These are phyloP conservation scores for Dromiciops gliroides DNA, from an alignment of 2,113 vertebrate species.

Conservation along the genomic window DNA sequence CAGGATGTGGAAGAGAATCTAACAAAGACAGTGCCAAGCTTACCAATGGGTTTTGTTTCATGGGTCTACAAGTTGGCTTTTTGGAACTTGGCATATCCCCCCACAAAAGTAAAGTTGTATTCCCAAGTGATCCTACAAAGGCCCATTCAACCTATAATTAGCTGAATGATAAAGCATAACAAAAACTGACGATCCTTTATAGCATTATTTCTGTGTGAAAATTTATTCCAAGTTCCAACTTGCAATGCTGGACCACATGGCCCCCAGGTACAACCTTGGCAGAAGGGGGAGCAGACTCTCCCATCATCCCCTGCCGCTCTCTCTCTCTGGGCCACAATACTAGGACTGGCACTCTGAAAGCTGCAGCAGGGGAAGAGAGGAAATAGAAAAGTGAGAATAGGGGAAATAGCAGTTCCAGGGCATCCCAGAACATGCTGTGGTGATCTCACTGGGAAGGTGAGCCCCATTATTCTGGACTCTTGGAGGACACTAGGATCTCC, in stretches of 20 bases:
- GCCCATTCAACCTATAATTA: background rate
- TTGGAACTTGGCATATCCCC: conserved; percentile 32
- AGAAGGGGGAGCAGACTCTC: background rate
- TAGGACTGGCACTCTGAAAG: background rate
- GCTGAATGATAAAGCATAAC: background rate
- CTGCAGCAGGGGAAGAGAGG: background rate
- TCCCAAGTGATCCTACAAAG: background rate
- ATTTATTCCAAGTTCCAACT: background rate
- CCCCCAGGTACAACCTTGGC: background rate
- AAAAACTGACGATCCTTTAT: background rate
- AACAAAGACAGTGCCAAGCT: background rate
- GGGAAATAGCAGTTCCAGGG: no score
- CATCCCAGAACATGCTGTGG: background rate
- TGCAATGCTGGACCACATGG: background rate
- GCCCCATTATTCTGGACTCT: no score
- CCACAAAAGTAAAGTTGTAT: background rate
- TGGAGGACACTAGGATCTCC: background rate
- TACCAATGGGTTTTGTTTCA: background rate
- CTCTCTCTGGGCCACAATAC: background rate
- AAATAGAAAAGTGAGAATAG: background rate
- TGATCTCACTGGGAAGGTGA: background rate
- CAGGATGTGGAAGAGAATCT: background rate
- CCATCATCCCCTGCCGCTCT: background rate
- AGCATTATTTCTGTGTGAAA: background rate
- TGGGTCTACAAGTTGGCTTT: background rate